Percentiles rank a stretch among this genome's conserved stretches.
phyloP scores from a whole-genome alignment of 2,888 invertebrate species.

The Rhaphigaster nebulosa region DNA sequence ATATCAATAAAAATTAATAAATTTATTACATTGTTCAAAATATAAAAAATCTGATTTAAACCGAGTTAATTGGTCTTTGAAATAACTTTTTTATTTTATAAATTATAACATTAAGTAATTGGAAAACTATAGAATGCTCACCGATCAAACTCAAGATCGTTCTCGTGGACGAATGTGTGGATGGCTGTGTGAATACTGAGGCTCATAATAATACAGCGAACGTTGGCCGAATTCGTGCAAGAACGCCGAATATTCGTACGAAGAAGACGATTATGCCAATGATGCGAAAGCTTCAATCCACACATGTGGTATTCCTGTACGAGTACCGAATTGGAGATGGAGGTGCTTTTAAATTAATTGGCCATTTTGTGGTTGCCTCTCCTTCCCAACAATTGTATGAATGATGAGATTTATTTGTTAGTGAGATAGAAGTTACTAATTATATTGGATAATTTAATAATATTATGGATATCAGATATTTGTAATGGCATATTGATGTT shows the following conservation, averaged over 20 bases:
- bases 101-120: too few species aligned
- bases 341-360: background rate
- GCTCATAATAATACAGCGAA: background rate
- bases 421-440: background rate
- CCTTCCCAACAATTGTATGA: background rate
- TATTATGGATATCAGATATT: too few species aligned
- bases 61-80: too few species aligned
- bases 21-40: too few species aligned
- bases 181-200: background rate
- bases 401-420: background rate
- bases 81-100: too few species aligned
- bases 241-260: background rate
- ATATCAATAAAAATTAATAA: too few species aligned
- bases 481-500: background rate
- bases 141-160: background rate
- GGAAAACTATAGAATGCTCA: background rate
- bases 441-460: background rate
- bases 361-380: background rate
- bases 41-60: too few species aligned
- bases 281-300: background rate
- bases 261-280: background rate
- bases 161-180: background rate
- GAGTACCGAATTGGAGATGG: background rate
- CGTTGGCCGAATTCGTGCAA: background rate
- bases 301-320: background rate